Percentiles rank a stretch among this genome's conserved stretches.
Conservation (phyloP, 2,797 vertebrate genomes). For the Chloroceryle amazona region DNA sequence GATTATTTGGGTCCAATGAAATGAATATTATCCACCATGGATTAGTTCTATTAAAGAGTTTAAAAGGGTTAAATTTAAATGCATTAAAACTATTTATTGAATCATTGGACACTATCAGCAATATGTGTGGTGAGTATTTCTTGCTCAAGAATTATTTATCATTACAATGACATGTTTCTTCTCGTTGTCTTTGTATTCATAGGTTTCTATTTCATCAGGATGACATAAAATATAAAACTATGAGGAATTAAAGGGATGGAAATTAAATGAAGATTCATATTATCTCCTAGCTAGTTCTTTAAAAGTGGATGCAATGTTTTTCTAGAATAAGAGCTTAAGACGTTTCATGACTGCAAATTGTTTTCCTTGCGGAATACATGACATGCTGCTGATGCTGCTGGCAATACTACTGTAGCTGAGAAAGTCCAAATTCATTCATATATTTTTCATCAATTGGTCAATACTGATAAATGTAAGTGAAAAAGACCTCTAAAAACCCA, state of each 20-base stretch:
- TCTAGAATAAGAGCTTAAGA: background rate
- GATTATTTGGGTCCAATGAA: background rate
- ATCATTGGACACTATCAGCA: background rate
- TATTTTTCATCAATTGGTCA: background rate
- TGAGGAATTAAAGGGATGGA: background rate
- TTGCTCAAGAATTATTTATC: background rate
- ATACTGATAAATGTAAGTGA: background rate
- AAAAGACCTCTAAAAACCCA: background rate
- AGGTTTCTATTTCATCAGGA: background rate
- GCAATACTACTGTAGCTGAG: background rate
- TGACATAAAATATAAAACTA: background rate
- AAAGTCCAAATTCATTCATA: background rate
- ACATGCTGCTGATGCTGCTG: background rate
- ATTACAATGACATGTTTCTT: background rate
- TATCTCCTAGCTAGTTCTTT: background rate
- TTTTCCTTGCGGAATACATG: slow-evolving; percentile 5
- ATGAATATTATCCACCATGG: background rate
- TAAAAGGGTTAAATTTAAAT: background rate
- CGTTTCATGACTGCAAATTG: background rate
- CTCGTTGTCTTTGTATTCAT: background rate
- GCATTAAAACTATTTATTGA: background rate
- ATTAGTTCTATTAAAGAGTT: background rate
- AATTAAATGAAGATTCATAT: background rate
- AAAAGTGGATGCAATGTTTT: background rate
- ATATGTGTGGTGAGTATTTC: background rate